These are phyloP conservation scores for Drosophila nigromelanica DNA, from an alignment of 1,140 invertebrate species.

Conservation along the genomic window DNA sequence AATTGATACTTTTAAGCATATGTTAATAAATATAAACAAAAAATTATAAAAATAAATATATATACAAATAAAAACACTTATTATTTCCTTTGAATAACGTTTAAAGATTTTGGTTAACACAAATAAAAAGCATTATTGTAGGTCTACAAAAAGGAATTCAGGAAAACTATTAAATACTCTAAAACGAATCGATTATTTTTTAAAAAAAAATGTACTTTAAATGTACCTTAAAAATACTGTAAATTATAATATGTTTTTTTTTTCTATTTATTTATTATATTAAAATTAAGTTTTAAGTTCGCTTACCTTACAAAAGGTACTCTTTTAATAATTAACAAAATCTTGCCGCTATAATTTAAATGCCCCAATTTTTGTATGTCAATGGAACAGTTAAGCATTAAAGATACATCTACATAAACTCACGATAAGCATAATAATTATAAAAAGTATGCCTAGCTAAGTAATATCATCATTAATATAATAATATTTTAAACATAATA, in stretches of 20 bases:
- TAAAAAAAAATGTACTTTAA: background rate
- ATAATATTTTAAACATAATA: conserved; percentile 18
- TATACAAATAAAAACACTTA: too few species aligned
- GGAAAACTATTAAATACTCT: too few species aligned
- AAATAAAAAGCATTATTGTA: too few species aligned
- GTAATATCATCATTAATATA: conserved; percentile 25
- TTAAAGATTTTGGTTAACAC: too few species aligned
- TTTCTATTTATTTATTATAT: background rate
- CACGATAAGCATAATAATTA: conserved; percentile 13
- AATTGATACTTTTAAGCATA: too few species aligned
- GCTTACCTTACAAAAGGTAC: too few species aligned
- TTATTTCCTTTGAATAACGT: too few species aligned
- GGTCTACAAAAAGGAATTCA: too few species aligned
- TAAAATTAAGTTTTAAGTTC: background rate
- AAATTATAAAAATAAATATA: too few species aligned
- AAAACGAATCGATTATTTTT: too few species aligned
- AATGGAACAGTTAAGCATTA: conserved; percentile 60
- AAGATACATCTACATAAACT: background rate
- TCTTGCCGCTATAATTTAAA: conserved; percentile 42
- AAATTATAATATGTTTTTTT: background rate
- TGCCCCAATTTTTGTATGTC: conserved; percentile 1
- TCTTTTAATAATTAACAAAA: background rate
- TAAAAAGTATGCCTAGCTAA: conserved; percentile 14
- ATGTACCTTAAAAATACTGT: too few species aligned
- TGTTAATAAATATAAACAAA: too few species aligned